Evolutionary conservation across 35 echinoderm and acorn worm species (phyloP), one percentile per base, ranked within the genome.

Genomic region (Diadema setosum): DNA sequence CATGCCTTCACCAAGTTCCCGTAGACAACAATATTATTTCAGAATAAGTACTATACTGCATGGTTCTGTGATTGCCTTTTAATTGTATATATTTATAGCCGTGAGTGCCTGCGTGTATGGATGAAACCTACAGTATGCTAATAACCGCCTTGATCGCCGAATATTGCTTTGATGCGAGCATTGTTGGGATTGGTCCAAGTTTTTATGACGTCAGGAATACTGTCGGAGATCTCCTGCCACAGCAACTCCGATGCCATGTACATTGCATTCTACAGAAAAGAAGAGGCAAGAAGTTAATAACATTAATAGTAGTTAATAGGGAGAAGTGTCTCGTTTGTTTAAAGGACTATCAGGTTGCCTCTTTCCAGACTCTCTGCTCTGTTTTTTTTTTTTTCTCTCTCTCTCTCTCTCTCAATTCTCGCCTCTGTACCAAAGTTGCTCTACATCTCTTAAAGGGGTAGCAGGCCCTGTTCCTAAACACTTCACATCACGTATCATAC

Each of bases 71-170:
- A n/a, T n/a, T n/a, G n/a, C n/a, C n/a, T n/a, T n/a, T n/a, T n/a
- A n/a, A n/a, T n/a, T n/a, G n/a, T n/a, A n/a, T n/a, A n/a, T n/a
- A n/a, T n/a, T n/a, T n/a, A n/a, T n/a, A n/a, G n/a, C n/a, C n/a
- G n/a, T n/a, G n/a, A n/a, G n/a, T n/a, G n/a, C n/a, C n/a, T n/a
- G n/a, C n/a, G n/a, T n/a, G n/a, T n/a, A n/a, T n/a, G n/a, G n/a
- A n/a, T n/a, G n/a, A n/a, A n/a, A n/a, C n/a, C n/a, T n/a, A n/a
- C n/a, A n/a, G n/a, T n/a, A 32, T 7, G 6, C 27, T 64, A 85
- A 60, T 85, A 85, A 41, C 83, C 83, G 5, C 83, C 83, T 27
- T 85, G 83, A 40, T 85, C 83, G 31, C 83, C 83, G 27, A 85
- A 85, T 37, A 85, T 25, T 3, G 25, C 39, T 85, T 39, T 30